These are phyloP conservation scores for Patella vulgata DNA, from an alignment of 1,140 invertebrate species.

Conservation along the genomic window DNA sequence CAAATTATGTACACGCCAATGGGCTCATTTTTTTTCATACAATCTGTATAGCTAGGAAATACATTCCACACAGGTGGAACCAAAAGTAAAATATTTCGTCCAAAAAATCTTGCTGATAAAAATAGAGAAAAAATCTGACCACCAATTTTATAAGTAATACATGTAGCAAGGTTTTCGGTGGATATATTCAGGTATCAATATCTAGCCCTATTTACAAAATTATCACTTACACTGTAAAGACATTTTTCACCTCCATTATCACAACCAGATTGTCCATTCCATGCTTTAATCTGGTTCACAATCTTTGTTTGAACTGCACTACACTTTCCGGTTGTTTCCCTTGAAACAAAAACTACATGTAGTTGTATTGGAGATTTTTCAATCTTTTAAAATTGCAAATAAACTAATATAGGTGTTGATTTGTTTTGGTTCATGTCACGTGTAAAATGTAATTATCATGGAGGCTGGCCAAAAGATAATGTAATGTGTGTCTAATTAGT, in stretches of 20 bases:
- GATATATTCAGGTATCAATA: neutral
- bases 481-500: too few species aligned
- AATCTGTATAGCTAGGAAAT: neutral
- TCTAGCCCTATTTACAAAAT: neutral
- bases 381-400: too few species aligned
- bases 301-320: slow-evolving; percentile 23
- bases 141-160: too few species aligned
- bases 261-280: slow-evolving; percentile 31
- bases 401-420: too few species aligned
- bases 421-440: too few species aligned
- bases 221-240: slow-evolving; percentile 56
- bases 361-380: too few species aligned
- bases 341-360: neutral
- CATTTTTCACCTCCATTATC: slow-evolving; percentile 63
- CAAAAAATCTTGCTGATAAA: neutral
- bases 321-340: slow-evolving; percentile 11
- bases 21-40: neutral
- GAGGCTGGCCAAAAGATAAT: too few species aligned
- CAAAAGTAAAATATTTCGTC: too few species aligned
- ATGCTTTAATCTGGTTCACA: slow-evolving; percentile 30
- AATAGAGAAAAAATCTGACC: neutral
- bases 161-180: too few species aligned
- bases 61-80: too few species aligned
- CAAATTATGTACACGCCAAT: neutral
- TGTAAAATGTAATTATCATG: too few species aligned